phyloP scores from a whole-genome alignment of 92 coral and sea anemone genomes.

The Pocillopora meandrina region DNA sequence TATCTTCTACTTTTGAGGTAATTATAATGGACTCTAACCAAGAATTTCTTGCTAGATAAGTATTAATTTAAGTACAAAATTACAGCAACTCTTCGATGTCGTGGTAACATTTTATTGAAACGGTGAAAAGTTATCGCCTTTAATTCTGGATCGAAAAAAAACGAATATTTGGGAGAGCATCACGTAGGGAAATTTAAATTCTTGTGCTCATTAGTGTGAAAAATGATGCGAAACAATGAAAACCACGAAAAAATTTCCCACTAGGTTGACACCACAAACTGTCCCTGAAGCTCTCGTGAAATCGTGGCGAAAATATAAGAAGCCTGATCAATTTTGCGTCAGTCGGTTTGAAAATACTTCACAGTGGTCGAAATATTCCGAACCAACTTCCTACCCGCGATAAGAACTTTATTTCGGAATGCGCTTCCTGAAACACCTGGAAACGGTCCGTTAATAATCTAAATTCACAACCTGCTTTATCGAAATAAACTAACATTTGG shows the following conservation, averaged over 20 bases:
- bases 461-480: conserved; percentile 47
- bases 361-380: conserved; percentile 30
- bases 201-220: conserved; percentile 29
- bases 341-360: neutral
- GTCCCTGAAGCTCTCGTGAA: neutral
- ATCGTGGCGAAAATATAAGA: neutral
- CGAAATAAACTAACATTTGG: conserved; percentile 60
- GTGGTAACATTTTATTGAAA: neutral
- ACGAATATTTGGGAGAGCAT: neutral
- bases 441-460: conserved; percentile 63
- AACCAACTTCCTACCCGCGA: conserved; percentile 11
- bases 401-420: conserved; percentile 29
- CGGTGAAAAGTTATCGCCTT: neutral
- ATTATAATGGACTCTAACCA: conserved; percentile 6
- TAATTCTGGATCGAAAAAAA: conserved; percentile 2
- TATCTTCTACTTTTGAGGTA: conserved; percentile 26
- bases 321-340: conserved; percentile 15
- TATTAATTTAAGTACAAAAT: conserved; percentile 21
- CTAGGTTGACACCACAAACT: conserved; percentile 1
- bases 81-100: neutral
- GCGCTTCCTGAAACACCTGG: conserved; percentile 49
- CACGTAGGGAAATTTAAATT: conserved; percentile 26
- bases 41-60: neutral
- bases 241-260: conserved; percentile 32
- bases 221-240: conserved; percentile 26